These are phyloP conservation scores for Epinephelus moara DNA, from an alignment of 2,113 vertebrate species.

Conservation along the genomic window DNA sequence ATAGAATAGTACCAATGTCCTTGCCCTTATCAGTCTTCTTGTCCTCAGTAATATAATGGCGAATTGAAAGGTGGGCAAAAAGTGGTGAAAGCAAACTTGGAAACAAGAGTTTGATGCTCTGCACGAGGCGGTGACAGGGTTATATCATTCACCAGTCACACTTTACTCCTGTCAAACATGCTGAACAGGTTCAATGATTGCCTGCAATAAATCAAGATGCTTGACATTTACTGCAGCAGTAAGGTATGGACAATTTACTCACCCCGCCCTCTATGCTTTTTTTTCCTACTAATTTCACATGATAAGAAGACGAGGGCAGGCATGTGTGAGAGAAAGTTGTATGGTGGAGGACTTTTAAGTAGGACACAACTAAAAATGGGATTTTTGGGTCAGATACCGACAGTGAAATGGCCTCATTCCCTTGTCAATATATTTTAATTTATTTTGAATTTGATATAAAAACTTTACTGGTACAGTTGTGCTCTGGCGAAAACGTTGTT, in stretches of 20 bases:
- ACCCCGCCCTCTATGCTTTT: background rate
- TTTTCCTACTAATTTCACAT: background rate
- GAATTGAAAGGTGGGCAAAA: background rate
- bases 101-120: constrained; percentile 9
- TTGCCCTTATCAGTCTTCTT: background rate
- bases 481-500: background rate
- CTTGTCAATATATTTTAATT: background rate
- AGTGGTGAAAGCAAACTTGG: background rate
- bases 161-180: constrained; percentile 28
- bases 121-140: background rate
- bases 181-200: constrained; percentile 41
- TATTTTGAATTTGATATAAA: background rate
- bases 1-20: background rate
- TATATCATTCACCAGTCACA: background rate
- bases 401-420: constrained; percentile 22
- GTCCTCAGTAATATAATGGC: background rate
- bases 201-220: constrained; percentile 36
- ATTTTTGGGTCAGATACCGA: constrained; percentile 34
- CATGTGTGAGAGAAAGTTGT: background rate
- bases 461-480: background rate
- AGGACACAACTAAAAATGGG: constrained; percentile 32
- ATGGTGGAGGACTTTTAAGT: constrained; percentile 16
- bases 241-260: constrained; percentile 8
- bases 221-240: constrained; percentile 40
- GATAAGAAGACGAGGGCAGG: background rate